Conservation (phyloP, 2,888 invertebrate species). For the Pandemis heparana region DNA sequence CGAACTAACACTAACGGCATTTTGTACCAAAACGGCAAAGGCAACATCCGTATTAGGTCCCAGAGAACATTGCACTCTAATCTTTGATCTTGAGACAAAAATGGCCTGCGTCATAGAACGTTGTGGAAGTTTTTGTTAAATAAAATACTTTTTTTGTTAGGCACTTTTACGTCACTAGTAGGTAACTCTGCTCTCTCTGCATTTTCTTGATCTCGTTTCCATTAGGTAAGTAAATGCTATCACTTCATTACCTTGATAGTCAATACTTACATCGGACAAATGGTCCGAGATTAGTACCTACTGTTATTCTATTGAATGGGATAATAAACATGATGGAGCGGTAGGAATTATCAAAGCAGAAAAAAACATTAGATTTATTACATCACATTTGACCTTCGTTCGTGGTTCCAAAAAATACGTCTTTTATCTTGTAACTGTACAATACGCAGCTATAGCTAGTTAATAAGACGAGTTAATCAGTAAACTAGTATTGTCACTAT, state of each 20-base stretch:
- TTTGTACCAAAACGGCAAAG: slow-evolving; percentile 58
- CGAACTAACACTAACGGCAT: slow-evolving; percentile 58
- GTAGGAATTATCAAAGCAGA: slow-evolving; percentile 26
- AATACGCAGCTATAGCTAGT: not conserved
- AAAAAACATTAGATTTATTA: slow-evolving; percentile 35
- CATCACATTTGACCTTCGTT: slow-evolving; percentile 3
- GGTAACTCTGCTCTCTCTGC: not conserved
- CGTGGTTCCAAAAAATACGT: slow-evolving; percentile 5
- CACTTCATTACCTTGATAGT: slow-evolving; percentile 19
- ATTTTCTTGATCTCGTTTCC: slow-evolving; percentile 5
- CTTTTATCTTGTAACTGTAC: not conserved
- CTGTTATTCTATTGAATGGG: slow-evolving; percentile 25
- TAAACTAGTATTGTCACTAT: not conserved
- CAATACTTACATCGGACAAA: slow-evolving; percentile 13
- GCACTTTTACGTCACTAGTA: slow-evolving; percentile 1
- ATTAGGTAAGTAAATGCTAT: slow-evolving; percentile 1
- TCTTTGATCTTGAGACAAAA: slow-evolving; percentile 56
- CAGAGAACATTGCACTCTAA: slow-evolving; percentile 60
- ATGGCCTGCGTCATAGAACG: slow-evolving; percentile 47
- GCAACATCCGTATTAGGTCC: slow-evolving; percentile 58
- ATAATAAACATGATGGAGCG: slow-evolving; percentile 29
- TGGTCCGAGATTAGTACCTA: slow-evolving; percentile 4
- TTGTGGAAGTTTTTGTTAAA: slow-evolving; percentile 40
- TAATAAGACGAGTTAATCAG: not conserved
- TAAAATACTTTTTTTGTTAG: not conserved